A percentile compares a stretch with the other conserved stretches of the same genome.
Conservation (phyloP, 2,888 invertebrate genomes). For the Volucella bombylans region DNA sequence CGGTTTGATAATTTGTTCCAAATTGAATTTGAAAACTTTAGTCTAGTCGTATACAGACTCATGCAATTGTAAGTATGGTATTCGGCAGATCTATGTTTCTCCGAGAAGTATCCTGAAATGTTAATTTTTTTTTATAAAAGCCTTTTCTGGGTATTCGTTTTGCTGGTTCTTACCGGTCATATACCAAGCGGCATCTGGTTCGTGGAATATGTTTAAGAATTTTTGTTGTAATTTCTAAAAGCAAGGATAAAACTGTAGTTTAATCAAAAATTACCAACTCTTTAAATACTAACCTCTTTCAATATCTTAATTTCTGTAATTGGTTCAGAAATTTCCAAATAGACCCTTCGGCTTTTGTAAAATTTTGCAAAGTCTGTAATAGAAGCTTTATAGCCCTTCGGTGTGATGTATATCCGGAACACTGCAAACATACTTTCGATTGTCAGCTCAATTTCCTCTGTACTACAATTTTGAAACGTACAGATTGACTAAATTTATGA, state of each 20-base stretch:
- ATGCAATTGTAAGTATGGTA: slow-evolving; percentile 79
- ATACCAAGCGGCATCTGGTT: slow-evolving; percentile 79
- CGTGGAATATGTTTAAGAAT: slow-evolving; percentile 79
- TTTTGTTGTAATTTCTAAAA: slow-evolving; percentile 76
- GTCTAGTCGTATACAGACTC: slow-evolving; percentile 76
- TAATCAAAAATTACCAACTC: neutral
- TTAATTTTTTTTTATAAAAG: neutral
- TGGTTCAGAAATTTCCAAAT: slow-evolving; percentile 77
- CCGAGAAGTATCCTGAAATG: slow-evolving; percentile 76
- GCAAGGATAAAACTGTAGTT: neutral
- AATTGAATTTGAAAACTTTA: slow-evolving; percentile 77
- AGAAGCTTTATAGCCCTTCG: slow-evolving; percentile 76
- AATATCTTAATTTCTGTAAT: slow-evolving; percentile 76
- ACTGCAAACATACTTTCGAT: slow-evolving; percentile 77
- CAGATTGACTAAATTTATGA: neutral
- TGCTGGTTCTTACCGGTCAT: slow-evolving; percentile 75
- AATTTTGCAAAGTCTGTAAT: slow-evolving; percentile 75
- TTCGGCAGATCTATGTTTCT: slow-evolving; percentile 79
- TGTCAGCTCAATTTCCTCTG: slow-evolving; percentile 76
- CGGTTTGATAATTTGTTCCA: slow-evolving; percentile 80
- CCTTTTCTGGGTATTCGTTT: neutral
- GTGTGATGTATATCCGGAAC: slow-evolving; percentile 77
- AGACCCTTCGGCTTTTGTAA: slow-evolving; percentile 64
- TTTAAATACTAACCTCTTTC: slow-evolving; percentile 75
- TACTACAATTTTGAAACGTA: slow-evolving; percentile 64